A percentile compares a stretch with the other conserved stretches of the same genome.
Evolutionary conservation across 2,888 invertebrate species (phyloP).

Genomic region (Corbicula japonica): DNA sequence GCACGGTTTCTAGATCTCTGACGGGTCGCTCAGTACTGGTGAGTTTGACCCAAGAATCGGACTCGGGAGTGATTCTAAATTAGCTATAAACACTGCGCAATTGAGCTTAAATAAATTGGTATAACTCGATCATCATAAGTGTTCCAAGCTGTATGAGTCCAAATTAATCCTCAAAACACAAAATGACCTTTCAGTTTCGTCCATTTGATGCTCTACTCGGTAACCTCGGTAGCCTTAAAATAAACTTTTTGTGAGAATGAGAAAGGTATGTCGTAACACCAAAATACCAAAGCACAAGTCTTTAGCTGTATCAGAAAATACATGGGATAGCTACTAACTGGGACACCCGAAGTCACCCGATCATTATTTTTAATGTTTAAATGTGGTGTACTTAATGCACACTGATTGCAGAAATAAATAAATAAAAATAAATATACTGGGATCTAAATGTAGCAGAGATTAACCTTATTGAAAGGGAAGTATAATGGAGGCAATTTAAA

Average conservation of each 20-base stretch:
- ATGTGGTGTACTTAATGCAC: constrained; percentile 13
- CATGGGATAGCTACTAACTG: no score
- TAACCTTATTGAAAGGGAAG: no score
- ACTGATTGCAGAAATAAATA: constrained; percentile 10
- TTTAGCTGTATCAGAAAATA: constrained; percentile 12
- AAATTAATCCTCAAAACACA: constrained; percentile 15
- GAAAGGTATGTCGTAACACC: constrained; percentile 13
- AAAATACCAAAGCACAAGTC: constrained; percentile 13
- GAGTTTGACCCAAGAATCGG: background rate
- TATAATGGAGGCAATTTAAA: no score
- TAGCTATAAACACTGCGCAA: constrained; percentile 15
- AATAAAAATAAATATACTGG: constrained; percentile 13
- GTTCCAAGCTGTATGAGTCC: constrained; percentile 15
- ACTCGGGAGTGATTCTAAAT: constrained; percentile 5
- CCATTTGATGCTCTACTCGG: constrained; percentile 11
- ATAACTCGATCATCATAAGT: constrained; percentile 9
- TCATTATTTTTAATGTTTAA: constrained; percentile 15
- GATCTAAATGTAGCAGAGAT: no score
- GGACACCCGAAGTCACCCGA: constrained; percentile 12
- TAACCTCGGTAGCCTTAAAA: constrained; percentile 13
- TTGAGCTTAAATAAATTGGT: constrained; percentile 10
- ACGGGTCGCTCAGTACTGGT: no score
- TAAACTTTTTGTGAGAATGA: constrained; percentile 13
- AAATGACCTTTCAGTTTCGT: constrained; percentile 10
- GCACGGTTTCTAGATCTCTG: constrained; percentile 1